Evolutionary conservation across 2,113 vertebrate genomes (phyloP), one percentile per base, ranked within the genome.

Genomic region (Phylloscopus whistleri): DNA sequence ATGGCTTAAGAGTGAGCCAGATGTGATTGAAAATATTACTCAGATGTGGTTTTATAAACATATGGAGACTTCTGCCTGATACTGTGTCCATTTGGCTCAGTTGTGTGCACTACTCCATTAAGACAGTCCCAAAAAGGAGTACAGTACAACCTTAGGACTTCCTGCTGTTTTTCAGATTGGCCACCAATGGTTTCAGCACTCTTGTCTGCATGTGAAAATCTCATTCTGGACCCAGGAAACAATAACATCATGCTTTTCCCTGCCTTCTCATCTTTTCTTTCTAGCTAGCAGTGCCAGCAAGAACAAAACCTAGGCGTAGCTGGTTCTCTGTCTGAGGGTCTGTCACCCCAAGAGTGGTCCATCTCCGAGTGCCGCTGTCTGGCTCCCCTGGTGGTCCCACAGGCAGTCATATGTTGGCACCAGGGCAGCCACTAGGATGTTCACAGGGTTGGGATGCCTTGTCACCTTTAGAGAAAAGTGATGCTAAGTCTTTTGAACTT

Each of bases 291-390:
- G 43, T 56, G 51, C n/a, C 70, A 92, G 37, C 19, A 84, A 87
- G 5, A 2, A 26, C 51, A 75, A 83, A 93, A 16, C 44, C 53
- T 21, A 30, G 31, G 43, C 69, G 21, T 6, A 46, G 26, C 21
- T 53, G 39, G 66, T 51, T 56, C 66, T 46, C 63, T 81, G 17
- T 51, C 84, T 49, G 31, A 53, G n/a, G 0, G 1, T 23, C 59
- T 88, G 52, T 62, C 80, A 62, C 49, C 33, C 4, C 35, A 58
- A 5, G 4, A 0, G 0, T 2, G 0, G 17, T 19, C 59, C 43
- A 51, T 80, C 46, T 84, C 35, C 41, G 63, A 58, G n/a, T 0
- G 0, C 51, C 7, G 2, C 58, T 8, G 1, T 56, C 31, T 30
- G 51, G 58, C 24, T 73, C 72, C 1, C 1, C 76, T 35, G 14